Evolutionary conservation across 2,888 invertebrate genomes (phyloP), one percentile per base, ranked within the genome.

Genomic region (Smittia aterrima): DNA sequence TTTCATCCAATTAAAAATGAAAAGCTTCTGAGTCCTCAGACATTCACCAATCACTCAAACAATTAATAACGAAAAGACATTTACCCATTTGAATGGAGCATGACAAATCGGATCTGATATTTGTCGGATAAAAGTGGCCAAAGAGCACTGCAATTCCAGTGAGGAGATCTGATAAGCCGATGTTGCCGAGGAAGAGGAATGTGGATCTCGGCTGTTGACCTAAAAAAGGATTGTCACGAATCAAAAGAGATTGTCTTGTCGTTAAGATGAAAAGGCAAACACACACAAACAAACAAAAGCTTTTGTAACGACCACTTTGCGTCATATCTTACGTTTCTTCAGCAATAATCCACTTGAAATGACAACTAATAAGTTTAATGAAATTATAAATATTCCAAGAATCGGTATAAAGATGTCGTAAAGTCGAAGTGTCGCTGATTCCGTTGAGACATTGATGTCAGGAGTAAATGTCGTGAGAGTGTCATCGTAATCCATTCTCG

Each of bases 321-420:
- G 87, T 84, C n/a, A 41, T 54, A 32, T 76, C 79, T 79, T 82
- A 88, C 88, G 87, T 84, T 86, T 87, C 79, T 83, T 86, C 25
- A 89, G 81, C 77, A 89, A 86, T 1, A 89, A 81, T 72, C 88
- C 88, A 79, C 88, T 88, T n/a, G 89, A 89, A 74, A 89, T 81
- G 13, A 89, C 87, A n/a, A 89, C 88, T 4, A 85, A 84, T 32
- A 87, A 79, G 80, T 89, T 89, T 75, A 87, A 82, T 24, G 87
- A 76, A 71, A 88, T 85, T 58, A 88, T 87, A 16, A 88, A 77
- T 1, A 82, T 80, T 4, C 87, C 88, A 64, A 89, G 79, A 13
- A 85, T 77, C 74, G 87, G 88, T 25, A 87, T 86, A 38, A 87
- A 81, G 62, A 85, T 81, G 78, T 85, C 85, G 78, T 87, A 88